Evolutionary conservation across 2,113 vertebrate genomes (phyloP), one percentile per base, ranked within the genome.

Genomic region (Theristicus caerulescens): DNA sequence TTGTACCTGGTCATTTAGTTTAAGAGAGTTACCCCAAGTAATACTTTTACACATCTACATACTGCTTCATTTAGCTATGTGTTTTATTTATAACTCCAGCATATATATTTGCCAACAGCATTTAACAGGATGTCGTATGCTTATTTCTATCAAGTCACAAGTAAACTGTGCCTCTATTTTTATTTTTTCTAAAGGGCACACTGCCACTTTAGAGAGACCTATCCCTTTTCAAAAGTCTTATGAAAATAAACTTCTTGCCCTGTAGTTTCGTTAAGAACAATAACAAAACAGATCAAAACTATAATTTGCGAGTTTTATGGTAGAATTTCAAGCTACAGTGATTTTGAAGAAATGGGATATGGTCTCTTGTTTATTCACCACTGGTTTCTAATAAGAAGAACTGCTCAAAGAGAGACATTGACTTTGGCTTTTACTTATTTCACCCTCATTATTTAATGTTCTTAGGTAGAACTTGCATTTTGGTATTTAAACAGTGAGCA

Each of bases 101-200:
- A 13, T n/a, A 46, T 20, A 3, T 74, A 58, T 92, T 71, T 47
- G 25, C 26, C 42, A 76, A 8, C 26, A 91, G 34, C 6, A 1
- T 65, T 40, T 79, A 70, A 32, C 18, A 44, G 27, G 52, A 71
- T 31, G 32, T 61, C 11, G 0, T n/a, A 25, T 88, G 62, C 62
- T 95, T 76, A 6, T 95, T 97, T 97, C 98, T 98, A 97, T 98
- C 98, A 98, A 98, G 98, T 98, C 98, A 98, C 98, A 98, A 98
- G 92, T 92, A 97, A 98, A 97, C 96, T 97, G 80, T 98, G 97
- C 97, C 90, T 88, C 74, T 93, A 8, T 97, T 93, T 98, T 97
- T 97, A 76, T 96, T 97, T 97, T 97, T 97, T 84, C 84, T 94
- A 96, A 97, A 97, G 95, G 96, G 95, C 95, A 95, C 93, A 94